Evolutionary conservation across 2,113 vertebrate genomes (phyloP), one percentile per base, ranked within the genome.

Genomic region (Cettia cetti): DNA sequence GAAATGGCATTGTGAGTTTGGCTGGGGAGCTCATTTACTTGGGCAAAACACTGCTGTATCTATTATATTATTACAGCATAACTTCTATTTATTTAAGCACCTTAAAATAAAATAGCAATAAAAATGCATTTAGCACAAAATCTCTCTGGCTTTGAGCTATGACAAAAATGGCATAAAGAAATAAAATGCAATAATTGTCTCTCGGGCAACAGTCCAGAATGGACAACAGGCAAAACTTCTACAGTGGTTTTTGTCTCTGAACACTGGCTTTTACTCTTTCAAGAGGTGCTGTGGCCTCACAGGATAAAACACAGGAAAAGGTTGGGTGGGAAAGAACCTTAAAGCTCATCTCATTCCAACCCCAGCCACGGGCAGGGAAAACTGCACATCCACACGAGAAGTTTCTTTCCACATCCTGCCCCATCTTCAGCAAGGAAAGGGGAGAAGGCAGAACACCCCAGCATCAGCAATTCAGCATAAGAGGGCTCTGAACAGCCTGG

Each of bases 341-440:
- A 42, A 61, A 82, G 8, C 26, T 49, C 47, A 47, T 31, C 24
- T 47, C 9, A n/a, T 19, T 26, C 45, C 53, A 66, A 12, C 21
- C 13, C 26, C 35, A 57, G 15, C 44, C 42, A 49, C 0, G 21
- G 68, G 59, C 59, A 60, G 69, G 28, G 53, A 30, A 31, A 76
- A 21, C 8, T 19, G 24, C 54, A 18, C 54, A 42, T 20, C 35
- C 44, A 35, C 33, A 66, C 0, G 0, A 72, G 35, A 49, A 31
- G 15, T 2, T 87, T 60, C 47, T 54, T 37, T 42, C 71, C 60
- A 50, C 26, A 47, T 68, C 61, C 66, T 64, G 61, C 49, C 57
- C 63, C 66, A 33, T 16, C 69, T 74, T 21, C 79, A 88, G 44
- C 22, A 11, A 17, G 64, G 33, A 75, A 18, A 31, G 13, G 24